phyloP scores from a whole-genome alignment of 2,888 invertebrate species.

The Microdon myrmicae region DNA sequence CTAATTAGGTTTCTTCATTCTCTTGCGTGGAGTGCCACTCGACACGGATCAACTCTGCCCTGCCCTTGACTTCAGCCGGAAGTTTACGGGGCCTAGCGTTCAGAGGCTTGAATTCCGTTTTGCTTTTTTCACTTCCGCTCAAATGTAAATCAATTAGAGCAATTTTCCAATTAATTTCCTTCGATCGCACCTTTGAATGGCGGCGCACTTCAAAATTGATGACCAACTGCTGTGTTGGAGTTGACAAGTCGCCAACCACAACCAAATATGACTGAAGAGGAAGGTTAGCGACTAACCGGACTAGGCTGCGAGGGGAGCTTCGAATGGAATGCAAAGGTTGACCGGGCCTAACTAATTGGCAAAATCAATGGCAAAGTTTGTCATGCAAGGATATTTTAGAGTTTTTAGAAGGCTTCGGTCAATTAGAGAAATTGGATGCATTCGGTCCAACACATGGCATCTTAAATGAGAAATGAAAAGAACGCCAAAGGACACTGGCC shows the following conservation, averaged over 20 bases:
- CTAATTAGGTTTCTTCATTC: slow-evolving; percentile 39
- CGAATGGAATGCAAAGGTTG: slow-evolving; percentile 19
- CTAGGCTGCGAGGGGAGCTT: background rate
- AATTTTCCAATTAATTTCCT: slow-evolving; percentile 52
- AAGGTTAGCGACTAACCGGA: background rate
- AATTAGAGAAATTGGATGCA: slow-evolving; percentile 26
- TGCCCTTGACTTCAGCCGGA: slow-evolving; percentile 33
- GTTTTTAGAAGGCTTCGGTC: slow-evolving; percentile 12
- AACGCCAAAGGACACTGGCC: too few relatives aligned
- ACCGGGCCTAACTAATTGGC: slow-evolving; percentile 41
- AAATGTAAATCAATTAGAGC: slow-evolving; percentile 51
- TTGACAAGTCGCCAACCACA: slow-evolving; percentile 14
- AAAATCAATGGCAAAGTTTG: slow-evolving; percentile 36
- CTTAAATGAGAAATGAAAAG: too few relatives aligned
- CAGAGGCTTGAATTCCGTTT: background rate
- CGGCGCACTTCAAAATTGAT: slow-evolving; percentile 39
- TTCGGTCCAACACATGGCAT: too few relatives aligned
- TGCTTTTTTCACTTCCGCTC: slow-evolving; percentile 14
- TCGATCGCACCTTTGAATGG: slow-evolving; percentile 38
- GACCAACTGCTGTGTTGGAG: slow-evolving; percentile 23
- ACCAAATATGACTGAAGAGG: slow-evolving; percentile 4
- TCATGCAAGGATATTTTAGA: background rate
- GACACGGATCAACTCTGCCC: slow-evolving; percentile 4
- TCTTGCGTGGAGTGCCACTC: slow-evolving; percentile 15
- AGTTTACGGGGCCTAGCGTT: slow-evolving; percentile 1